Base-by-base conservation (phyloP, 1,140 invertebrate genomes). In the Drosophila varians region DNA sequence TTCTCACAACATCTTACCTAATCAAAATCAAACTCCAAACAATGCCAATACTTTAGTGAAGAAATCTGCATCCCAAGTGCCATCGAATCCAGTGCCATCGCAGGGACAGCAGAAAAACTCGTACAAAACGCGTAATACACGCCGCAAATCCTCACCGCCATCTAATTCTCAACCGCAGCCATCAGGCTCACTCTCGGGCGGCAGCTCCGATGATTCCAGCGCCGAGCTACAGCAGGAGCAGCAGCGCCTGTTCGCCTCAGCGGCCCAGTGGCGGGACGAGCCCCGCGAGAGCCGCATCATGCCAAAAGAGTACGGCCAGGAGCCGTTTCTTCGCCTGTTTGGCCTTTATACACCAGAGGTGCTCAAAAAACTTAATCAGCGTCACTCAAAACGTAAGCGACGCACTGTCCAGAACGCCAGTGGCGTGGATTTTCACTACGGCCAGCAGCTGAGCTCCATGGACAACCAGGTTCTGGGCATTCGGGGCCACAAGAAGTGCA, bases 301-400 rank as follows among this genome's bases (percentile, higher is more conserved):
- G 34, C 74, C 89, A 8, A 14, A 36, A 4, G 87, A 91, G 21
- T 91, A 90, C 25, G 82, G 87, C 3, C 83, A 88, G 42, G 90
- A 90, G 71, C 38, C 69, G 43, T 91, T 91, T 43, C 73, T 91
- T 3, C 49, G 78, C 0, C 34, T 90, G 0, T 91, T 91, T 28
- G 66, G 71, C 5, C 72, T 91, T 4, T 90, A 79, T 28, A 89
- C 90, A 0, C 80, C 71, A 1, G 80, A 87, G 9, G 61, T 79
- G 38, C 28, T 77, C 4, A 84, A 80, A 23, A 89, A 91, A 42
- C 55, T 91, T 19, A 83, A 75, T 43, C 84, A 88, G 38, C 72
- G 89, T 0, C 76, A 90, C 31, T 90, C 90, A n/a, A 88, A 91
- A 46, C 72, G 90, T 11, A 90, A 88, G 56, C 87, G 89, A 9